Conservation (phyloP, 2,797 vertebrate species). For the Myioborus melanocephalus region DNA sequence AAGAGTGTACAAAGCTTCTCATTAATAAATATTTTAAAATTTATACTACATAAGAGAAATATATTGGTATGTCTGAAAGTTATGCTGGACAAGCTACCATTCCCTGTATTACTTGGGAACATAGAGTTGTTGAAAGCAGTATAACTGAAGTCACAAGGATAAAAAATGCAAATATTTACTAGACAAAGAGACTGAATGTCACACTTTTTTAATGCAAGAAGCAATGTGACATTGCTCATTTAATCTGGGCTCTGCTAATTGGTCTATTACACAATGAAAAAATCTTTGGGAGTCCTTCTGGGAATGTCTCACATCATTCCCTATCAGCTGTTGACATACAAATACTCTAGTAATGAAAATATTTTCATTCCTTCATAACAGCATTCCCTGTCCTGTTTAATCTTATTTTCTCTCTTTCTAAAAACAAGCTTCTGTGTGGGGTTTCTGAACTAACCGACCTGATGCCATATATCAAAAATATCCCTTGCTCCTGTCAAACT, state of each 20-base stretch:
- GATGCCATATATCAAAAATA: neutral
- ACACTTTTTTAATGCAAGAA: conserved; percentile 20
- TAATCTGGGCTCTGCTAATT: conserved; percentile 57
- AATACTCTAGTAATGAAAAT: conserved; percentile 88
- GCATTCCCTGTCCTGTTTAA: conserved; percentile 75
- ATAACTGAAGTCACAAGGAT: neutral
- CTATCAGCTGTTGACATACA: conserved; percentile 91
- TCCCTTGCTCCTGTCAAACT: neutral
- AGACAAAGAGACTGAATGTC: neutral
- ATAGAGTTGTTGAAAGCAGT: neutral
- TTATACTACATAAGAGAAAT: neutral
- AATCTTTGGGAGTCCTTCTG: conserved; percentile 75
- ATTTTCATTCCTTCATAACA: conserved; percentile 87
- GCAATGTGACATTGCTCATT: conserved; percentile 40
- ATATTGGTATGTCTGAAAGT: neutral
- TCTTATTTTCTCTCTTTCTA: conserved; percentile 76
- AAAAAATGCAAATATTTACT: conserved; percentile 15
- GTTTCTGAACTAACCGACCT: conserved; percentile 38
- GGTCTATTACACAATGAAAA: conserved; percentile 35
- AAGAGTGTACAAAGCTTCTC: neutral
- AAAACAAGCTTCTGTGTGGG: conserved; percentile 88
- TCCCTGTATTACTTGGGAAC: neutral
- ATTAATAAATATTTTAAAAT: neutral
- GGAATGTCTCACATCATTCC: conserved; percentile 76
- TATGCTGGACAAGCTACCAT: neutral